phyloP scores from a whole-genome alignment of 2,113 vertebrate species.

The Thalassoma bifasciatum region DNA sequence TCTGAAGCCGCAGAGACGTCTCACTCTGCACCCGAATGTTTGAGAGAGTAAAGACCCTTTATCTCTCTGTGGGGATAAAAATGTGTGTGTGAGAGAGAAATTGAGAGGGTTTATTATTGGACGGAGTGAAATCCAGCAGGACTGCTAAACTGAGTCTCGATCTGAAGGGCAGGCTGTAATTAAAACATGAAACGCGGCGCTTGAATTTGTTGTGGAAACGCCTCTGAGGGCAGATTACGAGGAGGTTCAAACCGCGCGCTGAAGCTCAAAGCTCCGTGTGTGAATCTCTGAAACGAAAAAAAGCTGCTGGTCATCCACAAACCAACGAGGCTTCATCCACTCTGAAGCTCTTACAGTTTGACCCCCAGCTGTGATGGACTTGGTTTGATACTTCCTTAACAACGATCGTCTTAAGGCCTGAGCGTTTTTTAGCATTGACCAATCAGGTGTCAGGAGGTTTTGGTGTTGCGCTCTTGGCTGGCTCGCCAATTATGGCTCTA shows the following conservation, averaged over 20 bases:
- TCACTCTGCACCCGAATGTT: slow-evolving; percentile 8
- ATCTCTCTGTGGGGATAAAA: background rate
- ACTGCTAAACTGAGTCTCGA: slow-evolving; percentile 45
- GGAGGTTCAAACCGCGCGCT: slow-evolving; percentile 33
- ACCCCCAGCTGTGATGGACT: no score
- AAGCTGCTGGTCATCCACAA: background rate
- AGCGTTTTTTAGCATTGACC: no score
- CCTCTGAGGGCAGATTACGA: slow-evolving; percentile 55
- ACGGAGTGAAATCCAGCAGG: slow-evolving; percentile 51
- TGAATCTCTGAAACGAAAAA: slow-evolving; percentile 31
- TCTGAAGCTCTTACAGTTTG: no score
- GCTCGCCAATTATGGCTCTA: no score
- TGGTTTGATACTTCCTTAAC: no score
- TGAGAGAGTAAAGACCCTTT: slow-evolving; percentile 14
- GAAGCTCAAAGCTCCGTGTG: slow-evolving; percentile 15
- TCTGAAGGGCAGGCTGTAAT: slow-evolving; percentile 67
- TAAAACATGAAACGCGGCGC: slow-evolving; percentile 51
- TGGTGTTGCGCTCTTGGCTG: no score
- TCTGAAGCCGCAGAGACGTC: slow-evolving; percentile 12
- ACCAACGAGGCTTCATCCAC: no score
- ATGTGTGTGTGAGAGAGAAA: slow-evolving; percentile 29
- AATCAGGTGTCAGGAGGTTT: no score
- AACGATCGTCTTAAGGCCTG: no score
- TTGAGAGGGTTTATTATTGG: slow-evolving; percentile 34
- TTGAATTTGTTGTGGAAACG: slow-evolving; percentile 47